Conservation (phyloP, 53 echinoderm and acorn worm genomes). For the Luidia sarsii region DNA sequence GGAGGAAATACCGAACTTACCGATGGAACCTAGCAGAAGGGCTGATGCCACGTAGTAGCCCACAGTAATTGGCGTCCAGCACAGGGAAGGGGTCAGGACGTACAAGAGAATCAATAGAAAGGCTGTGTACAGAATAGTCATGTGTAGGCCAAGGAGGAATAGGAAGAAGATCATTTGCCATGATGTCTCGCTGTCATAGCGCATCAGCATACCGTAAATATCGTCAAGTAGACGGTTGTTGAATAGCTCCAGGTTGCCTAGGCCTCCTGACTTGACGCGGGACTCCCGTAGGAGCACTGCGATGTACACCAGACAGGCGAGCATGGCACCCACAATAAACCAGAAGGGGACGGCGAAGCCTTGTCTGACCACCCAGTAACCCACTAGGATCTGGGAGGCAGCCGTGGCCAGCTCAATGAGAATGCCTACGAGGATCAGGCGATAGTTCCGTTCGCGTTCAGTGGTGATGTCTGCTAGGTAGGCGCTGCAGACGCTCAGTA, state of each 20-base stretch:
- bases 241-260: neutral
- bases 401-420: slow-evolving; percentile 70
- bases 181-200: slow-evolving; percentile 13
- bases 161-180: slow-evolving; percentile 46
- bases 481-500: slow-evolving; percentile 70
- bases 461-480: slow-evolving; percentile 73
- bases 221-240: slow-evolving; percentile 55
- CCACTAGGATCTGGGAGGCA: slow-evolving; percentile 67
- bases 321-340: slow-evolving; percentile 51
- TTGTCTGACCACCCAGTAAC: slow-evolving; percentile 61
- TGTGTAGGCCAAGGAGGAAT: slow-evolving; percentile 56
- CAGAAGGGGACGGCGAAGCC: slow-evolving; percentile 62
- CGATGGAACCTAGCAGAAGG: slow-evolving; percentile 54
- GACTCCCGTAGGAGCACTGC: slow-evolving; percentile 45
- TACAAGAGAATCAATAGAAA: slow-evolving; percentile 48
- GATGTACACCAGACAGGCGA: slow-evolving; percentile 47
- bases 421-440: slow-evolving; percentile 73
- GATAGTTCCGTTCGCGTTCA: slow-evolving; percentile 54
- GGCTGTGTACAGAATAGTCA: slow-evolving; percentile 62
- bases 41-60: slow-evolving; percentile 60
- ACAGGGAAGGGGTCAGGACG: slow-evolving; percentile 54
- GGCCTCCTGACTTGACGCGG: neutral
- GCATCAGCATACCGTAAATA: slow-evolving; percentile 37
- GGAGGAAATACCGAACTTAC: no score
- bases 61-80: slow-evolving; percentile 67